A percentile compares a stretch with the other conserved stretches of the same genome.
These are phyloP conservation scores for Pararge aegeria DNA, from an alignment of 1,140 invertebrate species.

Conservation along the genomic window DNA sequence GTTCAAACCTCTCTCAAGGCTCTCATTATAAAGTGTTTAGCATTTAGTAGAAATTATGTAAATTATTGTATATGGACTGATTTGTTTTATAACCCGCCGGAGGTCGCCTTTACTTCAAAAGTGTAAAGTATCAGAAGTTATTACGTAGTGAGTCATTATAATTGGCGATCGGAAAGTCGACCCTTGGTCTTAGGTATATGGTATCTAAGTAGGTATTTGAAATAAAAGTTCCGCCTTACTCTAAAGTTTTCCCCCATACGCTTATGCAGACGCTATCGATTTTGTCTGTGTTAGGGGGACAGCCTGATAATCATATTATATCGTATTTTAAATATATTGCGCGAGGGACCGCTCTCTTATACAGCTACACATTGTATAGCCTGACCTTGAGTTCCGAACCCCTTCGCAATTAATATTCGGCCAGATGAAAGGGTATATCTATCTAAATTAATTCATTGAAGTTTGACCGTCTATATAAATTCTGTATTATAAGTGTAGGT, in stretches of 20 bases:
- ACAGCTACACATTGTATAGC: conserved; percentile 38
- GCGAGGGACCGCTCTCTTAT: conserved; percentile 44
- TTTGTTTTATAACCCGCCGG: too few relatives aligned
- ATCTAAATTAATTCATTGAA: conserved; percentile 14
- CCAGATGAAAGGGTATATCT: conserved; percentile 21
- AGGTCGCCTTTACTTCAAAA: too few relatives aligned
- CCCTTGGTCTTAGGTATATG: too few relatives aligned
- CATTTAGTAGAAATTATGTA: too few relatives aligned
- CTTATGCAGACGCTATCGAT: conserved; percentile 70
- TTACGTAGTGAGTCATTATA: too few relatives aligned
- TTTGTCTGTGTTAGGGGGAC: conserved; percentile 78
- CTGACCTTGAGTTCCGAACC: conserved; percentile 59
- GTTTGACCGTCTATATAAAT: conserved; percentile 14
- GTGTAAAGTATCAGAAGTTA: too few relatives aligned
- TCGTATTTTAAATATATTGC: conserved; percentile 72
- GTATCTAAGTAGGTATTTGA: not conserved
- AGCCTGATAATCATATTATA: conserved; percentile 76
- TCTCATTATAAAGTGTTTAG: too few relatives aligned
- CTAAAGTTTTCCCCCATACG: conserved; percentile 54
- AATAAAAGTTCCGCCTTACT: conserved; percentile 33
- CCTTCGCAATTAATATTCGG: conserved; percentile 38
- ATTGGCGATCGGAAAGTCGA: too few relatives aligned
- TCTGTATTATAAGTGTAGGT: not conserved
- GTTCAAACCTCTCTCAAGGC: too few relatives aligned
- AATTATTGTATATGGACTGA: too few relatives aligned